Conservation (phyloP, 2,797 vertebrate genomes). For the Acipenser ruthenus region DNA sequence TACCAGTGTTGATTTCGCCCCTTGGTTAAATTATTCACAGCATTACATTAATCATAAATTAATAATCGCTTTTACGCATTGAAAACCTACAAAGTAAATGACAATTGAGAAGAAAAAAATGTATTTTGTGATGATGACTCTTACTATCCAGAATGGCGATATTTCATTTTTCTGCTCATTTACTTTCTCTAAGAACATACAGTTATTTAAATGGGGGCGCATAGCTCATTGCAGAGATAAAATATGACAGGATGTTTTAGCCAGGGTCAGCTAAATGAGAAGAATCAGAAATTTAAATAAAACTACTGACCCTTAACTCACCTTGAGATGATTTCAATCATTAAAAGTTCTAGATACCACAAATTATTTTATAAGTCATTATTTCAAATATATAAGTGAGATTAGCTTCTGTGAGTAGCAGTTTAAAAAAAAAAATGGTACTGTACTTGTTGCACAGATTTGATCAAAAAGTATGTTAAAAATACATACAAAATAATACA, state of each 20-base stretch:
- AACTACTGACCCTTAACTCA: conserved; percentile 57
- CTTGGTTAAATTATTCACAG: no score
- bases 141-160: no score
- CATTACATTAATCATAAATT: no score
- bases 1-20: no score
- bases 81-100: no score
- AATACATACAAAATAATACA: no score
- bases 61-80: no score
- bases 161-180: no score
- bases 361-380: conserved; percentile 55
- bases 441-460: no score
- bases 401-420: conserved; percentile 32
- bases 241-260: conserved; percentile 53
- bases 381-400: conserved; percentile 56
- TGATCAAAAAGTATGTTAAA: no score
- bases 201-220: conserved; percentile 32
- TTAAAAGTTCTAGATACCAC: conserved; percentile 59
- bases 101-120: no score
- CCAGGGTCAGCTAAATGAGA: conserved; percentile 54
- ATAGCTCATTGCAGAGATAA: conserved; percentile 58
- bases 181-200: conserved; percentile 29
- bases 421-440: not conserved
- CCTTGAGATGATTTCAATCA: conserved; percentile 59
- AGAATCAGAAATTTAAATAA: conserved; percentile 56
- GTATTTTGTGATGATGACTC: no score